Evolutionary conservation across 2,113 vertebrate species (phyloP).

Genomic region (Oplegnathus fasciatus): DNA sequence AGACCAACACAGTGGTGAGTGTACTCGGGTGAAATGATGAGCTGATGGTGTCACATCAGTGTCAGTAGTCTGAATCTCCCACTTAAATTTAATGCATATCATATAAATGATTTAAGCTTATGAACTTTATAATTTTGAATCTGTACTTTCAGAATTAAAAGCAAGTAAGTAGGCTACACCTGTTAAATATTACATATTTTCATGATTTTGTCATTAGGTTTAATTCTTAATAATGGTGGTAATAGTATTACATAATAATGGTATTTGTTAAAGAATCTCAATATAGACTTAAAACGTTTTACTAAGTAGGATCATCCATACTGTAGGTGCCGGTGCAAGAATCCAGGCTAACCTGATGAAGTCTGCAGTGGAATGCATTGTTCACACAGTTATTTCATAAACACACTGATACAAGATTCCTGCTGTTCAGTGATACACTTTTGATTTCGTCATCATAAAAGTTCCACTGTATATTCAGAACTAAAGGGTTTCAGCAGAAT

Average conservation of each 20-base stretch:
- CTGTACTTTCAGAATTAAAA: neutral
- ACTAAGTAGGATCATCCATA: neutral
- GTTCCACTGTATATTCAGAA: neutral
- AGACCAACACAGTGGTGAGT: neutral
- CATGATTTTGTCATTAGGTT: neutral
- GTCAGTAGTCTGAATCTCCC: neutral
- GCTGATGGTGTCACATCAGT: neutral
- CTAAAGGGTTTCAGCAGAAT: neutral
- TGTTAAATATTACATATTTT: neutral
- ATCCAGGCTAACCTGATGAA: neutral
- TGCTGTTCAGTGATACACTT: neutral
- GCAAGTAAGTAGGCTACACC: neutral
- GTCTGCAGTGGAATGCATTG: neutral
- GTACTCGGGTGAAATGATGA: neutral
- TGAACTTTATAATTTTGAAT: neutral
- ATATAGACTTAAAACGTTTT: neutral
- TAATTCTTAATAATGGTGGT: neutral
- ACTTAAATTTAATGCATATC: neutral
- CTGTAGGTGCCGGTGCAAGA: too few relatives aligned
- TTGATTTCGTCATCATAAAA: neutral
- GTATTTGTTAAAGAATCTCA: neutral
- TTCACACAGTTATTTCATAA: neutral
- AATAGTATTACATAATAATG: neutral
- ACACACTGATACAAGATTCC: neutral
- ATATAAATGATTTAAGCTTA: neutral